Evolutionary conservation across 2,797 vertebrate genomes (phyloP), one percentile per base, ranked within the genome.

Genomic region (Diceros bicornis): DNA sequence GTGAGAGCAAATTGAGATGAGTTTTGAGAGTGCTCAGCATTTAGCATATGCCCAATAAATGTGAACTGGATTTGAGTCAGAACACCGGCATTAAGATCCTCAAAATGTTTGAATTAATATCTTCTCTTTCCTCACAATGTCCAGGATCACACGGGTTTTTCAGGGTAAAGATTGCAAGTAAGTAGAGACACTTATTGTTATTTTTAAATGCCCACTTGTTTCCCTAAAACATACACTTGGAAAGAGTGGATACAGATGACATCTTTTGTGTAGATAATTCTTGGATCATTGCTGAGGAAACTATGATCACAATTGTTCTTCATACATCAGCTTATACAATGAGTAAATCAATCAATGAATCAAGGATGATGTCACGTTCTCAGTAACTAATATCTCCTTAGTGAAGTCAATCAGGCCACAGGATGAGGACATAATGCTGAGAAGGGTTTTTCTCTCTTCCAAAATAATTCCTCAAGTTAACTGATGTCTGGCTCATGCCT

Each of bases 261-360:
- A 57, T 41, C 27, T 68, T 93, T 44, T 57, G 41, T 37, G 11
- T 83, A 27, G 66, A 69, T 44, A 37, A 47, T 50, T 85, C 77
- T 81, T 41, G 66, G 17, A 55, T 96, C 37, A 37, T 50, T 89
- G 21, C 64, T 79, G 23, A 96, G 79, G 75, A 90, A 86, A 59
- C 57, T 84, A 77, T 66, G 29, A 72, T 81, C 20, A 57, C 21
- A 17, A 27, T 25, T 23, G 18, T 7, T 95, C 66, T 96, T 88
- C 55, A 69, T 29, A 23, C 7, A 41, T 29, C 27, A n/a, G 9
- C 18, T 86, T 77, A 72, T 21, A 23, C 4, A 41, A 32, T 37
- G 29, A 94, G 21, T 74, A 92, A 59, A 34, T 6, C 20, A 72
- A n/a, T 68, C 71, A 84, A n/a, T 57, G 52, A 79, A 64, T 87